Base-by-base conservation (phyloP, 2,113 vertebrate species). In the Acinonyx jubatus region DNA sequence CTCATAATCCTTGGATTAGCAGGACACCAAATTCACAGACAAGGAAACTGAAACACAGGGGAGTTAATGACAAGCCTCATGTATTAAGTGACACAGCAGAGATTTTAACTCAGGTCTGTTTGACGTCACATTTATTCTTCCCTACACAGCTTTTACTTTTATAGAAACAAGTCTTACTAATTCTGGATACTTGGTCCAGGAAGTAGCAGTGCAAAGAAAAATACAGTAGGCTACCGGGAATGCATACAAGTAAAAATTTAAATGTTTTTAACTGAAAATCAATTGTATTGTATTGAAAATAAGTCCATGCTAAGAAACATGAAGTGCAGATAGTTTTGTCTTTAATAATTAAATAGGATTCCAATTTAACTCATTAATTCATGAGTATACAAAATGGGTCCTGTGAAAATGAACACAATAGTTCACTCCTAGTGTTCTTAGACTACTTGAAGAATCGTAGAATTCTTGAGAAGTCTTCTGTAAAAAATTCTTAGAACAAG, bases 221-320 rank as follows among this genome's bases (percentile, higher is more conserved):
- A 66, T 9, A 14, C 15, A 36, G 31, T 41, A 41, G 10, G 48
- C 11, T 61, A 63, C 29, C 0, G 57, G 82, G 31, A 85, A 57
- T 82, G 38, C 82, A 66, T 55, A 48, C 11, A 31, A 81, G 16
- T 50, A 89, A 89, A 89, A 68, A 73, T 73, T 29, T 11, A 78
- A 87, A 82, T 29, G 5, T 66, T 96, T 89, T 61, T 57, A 94
- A 92, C 50, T 63, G 16, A 95, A 89, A 50, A 68, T 91, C 23
- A 55, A 55, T 83, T 68, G 65, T 48, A 71, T 23, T 33, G 19
- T 65, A 61, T 84, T 95, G 83, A 38, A 90, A 41, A 76, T 78
- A 3, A 95, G 48, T 61, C 11, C 63, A 79, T 36, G 41, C 11
- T 78, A 80, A 83, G 88, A 96, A 81, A 85, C 15, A 89, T 38